These are phyloP conservation scores for Danio kyathit DNA, from an alignment of 2,797 vertebrate species.

Conservation along the genomic window DNA sequence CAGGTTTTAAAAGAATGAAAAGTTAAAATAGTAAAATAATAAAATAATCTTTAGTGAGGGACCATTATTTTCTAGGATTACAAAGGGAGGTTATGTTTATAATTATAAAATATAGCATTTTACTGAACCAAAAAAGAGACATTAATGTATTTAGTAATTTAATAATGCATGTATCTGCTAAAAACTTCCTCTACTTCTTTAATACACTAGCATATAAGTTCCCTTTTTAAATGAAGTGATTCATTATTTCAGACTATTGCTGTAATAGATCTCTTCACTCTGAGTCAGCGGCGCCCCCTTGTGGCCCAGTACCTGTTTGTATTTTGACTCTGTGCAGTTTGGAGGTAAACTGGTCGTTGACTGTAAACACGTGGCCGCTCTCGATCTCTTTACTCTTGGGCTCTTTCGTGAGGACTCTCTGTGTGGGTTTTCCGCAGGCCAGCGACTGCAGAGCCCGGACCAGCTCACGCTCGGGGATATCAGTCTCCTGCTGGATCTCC, in stretches of 20 bases:
- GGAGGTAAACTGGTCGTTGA: constrained; percentile 98
- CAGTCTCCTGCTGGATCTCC: constrained; percentile 98
- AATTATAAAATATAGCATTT: neutral
- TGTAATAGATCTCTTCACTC: neutral
- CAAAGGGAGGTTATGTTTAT: neutral
- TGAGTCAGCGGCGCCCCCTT: constrained; percentile 2
- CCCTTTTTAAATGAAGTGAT: too few species aligned
- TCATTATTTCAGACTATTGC: neutral
- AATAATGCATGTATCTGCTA: neutral
- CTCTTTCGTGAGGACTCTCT: constrained; percentile 96
- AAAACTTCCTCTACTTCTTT: neutral
- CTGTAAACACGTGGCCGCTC: constrained; percentile 96
- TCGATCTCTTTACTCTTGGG: constrained; percentile 99
- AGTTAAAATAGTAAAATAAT: too few species aligned
- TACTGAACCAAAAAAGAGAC: neutral
- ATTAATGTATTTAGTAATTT: neutral
- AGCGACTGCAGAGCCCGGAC: constrained; percentile 91
- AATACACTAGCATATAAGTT: neutral
- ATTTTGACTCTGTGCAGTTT: constrained; percentile 95
- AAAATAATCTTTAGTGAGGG: too few species aligned
- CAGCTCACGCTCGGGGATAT: constrained; percentile 96
- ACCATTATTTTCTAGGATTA: neutral
- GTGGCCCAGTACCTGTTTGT: constrained; percentile 61
- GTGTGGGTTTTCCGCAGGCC: constrained; percentile 94
- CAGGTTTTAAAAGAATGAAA: too few species aligned